Percentiles rank a stretch among this genome's conserved stretches.
phyloP scores from a whole-genome alignment of 2,797 vertebrate genomes.

The Monodelphis domestica region DNA sequence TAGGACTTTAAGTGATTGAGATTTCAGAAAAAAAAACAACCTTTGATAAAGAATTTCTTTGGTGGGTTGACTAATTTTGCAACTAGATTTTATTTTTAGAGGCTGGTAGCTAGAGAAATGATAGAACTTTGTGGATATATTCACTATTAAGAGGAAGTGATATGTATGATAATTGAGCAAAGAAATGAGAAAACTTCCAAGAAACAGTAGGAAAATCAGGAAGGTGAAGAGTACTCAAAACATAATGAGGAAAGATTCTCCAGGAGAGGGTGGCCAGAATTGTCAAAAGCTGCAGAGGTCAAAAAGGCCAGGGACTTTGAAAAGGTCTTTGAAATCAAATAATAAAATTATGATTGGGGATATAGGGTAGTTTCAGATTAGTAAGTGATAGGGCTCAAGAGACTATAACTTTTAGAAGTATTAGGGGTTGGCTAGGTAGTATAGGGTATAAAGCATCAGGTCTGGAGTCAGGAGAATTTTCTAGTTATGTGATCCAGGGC shows the following conservation, averaged over 20 bases:
- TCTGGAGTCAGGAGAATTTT: too few relatives aligned
- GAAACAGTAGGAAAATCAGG: background rate
- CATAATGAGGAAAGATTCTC: background rate
- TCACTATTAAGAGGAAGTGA: background rate
- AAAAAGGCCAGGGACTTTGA: background rate
- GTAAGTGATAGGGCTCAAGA: too few relatives aligned
- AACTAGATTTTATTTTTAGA: background rate
- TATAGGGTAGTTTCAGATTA: too few relatives aligned
- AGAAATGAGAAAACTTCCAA: background rate
- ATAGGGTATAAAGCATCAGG: too few relatives aligned
- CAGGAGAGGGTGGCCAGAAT: background rate
- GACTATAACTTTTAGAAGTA: too few relatives aligned
- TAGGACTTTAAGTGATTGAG: background rate
- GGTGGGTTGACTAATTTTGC: background rate
- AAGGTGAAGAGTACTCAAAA: background rate
- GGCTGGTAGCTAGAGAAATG: background rate
- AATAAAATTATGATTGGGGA: too few relatives aligned
- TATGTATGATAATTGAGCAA: background rate
- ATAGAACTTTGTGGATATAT: background rate
- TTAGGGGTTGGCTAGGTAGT: too few relatives aligned
- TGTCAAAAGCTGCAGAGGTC: background rate
- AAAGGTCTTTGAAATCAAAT: background rate
- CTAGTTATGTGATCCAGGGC: too few relatives aligned
- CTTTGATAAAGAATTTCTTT: background rate
- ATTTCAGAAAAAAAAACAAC: too few relatives aligned